Base-by-base conservation (phyloP, 1,140 invertebrate species). In the Nasonia longicornis region DNA sequence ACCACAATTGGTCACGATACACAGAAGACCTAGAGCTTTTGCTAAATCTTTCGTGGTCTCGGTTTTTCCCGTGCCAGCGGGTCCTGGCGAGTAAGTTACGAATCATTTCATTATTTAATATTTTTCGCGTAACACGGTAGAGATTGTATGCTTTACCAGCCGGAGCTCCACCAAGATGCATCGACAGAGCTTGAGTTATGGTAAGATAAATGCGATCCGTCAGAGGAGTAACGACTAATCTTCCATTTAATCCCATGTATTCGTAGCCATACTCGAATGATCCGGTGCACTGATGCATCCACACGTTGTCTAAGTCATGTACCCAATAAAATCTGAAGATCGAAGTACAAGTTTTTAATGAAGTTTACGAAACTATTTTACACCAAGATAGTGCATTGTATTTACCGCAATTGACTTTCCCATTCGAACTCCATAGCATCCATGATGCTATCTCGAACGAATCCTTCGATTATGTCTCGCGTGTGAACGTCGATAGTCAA, bases 131-230 rank as follows among this genome's bases (percentile, higher is more conserved):
- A 29, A 58, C n/a, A 63, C 4, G 79, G 76, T 12, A 38, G 7
- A 38, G 1, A 35, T 35, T 35, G 2, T 35, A 74, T 63, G 20
- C 4, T 20, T 82, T 86, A 92, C 94, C 95, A 16, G 96, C 95
- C 1, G 96, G 96, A 10, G 96, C 96, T n/a, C 95, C 95, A 29
- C 96, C 96, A 66, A 98, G 90, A 80, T 96, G 94, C 95, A 98
- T 96, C 1, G 95, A 95, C 20, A 98, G 90, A 0, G 96, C 96
- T 90, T 97, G 97, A 0, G 97, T 98, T 14, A 98, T 95, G 0
- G 97, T 97, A 8, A 98, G 91, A 88, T 97, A 98, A 84, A 98
- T 97, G 81, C 97, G 92, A 89, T 98, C 97, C 2, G 97, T 98
- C 3, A 98, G 89, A 6, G 97, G 96, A 1, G 97, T 98, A 22